phyloP scores from a whole-genome alignment of 1,140 invertebrate species.

The Aphidius gifuensis region DNA sequence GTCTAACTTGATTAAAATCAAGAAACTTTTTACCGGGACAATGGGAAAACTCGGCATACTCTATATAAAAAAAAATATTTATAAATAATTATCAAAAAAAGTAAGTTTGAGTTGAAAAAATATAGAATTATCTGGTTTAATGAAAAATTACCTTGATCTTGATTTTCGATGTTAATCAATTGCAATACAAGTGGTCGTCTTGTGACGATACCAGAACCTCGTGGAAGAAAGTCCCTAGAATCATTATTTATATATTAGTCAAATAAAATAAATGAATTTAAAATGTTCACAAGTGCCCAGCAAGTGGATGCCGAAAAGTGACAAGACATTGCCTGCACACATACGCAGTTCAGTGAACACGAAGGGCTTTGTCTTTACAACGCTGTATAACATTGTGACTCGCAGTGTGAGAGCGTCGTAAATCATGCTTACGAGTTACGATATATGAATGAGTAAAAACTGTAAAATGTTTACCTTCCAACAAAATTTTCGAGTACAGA shows the following conservation, averaged over 20 bases:
- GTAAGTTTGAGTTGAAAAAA: constrained; percentile 29
- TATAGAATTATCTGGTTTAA: background rate
- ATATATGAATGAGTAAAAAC: background rate
- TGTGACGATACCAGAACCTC: constrained; percentile 97
- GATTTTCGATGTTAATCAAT: constrained; percentile 71
- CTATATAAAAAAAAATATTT: constrained; percentile 54
- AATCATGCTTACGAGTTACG: background rate
- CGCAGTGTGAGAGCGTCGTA: no score
- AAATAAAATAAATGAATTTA: background rate
- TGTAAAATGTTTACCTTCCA: constrained; percentile 77
- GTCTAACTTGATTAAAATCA: constrained; percentile 94
- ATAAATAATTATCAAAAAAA: constrained; percentile 32
- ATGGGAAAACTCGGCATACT: constrained; percentile 98
- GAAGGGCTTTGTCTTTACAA: no score
- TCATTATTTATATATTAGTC: constrained; percentile 37
- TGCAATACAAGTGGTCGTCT: constrained; percentile 94
- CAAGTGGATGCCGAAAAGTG: no score
- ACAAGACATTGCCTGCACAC: no score
- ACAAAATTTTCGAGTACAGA: constrained; percentile 99
- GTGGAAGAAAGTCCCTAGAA: constrained; percentile 89
- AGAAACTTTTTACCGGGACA: constrained; percentile 96
- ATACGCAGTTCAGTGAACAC: no score
- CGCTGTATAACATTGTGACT: no score
- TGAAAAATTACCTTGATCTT: background rate
- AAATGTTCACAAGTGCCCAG: no score